These are phyloP conservation scores for Tolmerus cingulatus DNA, from an alignment of 2,888 invertebrate species.

Conservation along the genomic window DNA sequence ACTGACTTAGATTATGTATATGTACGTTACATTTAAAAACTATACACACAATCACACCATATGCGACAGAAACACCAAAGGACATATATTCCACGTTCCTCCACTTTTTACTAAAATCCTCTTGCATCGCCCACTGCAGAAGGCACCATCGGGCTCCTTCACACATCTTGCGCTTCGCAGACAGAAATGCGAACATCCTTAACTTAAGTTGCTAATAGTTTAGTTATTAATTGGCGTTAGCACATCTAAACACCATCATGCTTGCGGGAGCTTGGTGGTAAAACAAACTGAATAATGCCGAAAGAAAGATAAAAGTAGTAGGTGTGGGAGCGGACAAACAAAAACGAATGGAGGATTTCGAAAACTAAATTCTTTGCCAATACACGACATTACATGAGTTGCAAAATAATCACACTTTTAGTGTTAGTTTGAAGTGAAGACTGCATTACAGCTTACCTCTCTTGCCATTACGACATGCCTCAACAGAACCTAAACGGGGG, in stretches of 20 bases:
- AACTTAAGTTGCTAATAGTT: background rate
- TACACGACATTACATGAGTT: background rate
- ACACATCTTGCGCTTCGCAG: background rate
- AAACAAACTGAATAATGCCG: background rate
- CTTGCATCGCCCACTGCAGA: background rate
- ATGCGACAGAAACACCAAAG: background rate
- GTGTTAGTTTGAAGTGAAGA: background rate
- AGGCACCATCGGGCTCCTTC: background rate
- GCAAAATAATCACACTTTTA: conserved; percentile 3
- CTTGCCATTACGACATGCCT: conserved; percentile 66
- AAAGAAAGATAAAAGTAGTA: background rate
- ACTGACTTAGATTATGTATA: background rate
- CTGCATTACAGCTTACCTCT: conserved; percentile 59
- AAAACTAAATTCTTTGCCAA: conserved; percentile 31
- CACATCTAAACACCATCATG: background rate
- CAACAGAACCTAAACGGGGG: conserved; percentile 63
- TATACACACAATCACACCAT: background rate
- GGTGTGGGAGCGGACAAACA: background rate
- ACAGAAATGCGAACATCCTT: background rate
- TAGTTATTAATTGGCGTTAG: background rate
- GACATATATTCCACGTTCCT: background rate
- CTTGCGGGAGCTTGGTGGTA: background rate
- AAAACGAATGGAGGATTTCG: background rate
- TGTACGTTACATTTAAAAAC: background rate
- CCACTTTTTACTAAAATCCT: background rate